A percentile compares a stretch with the other conserved stretches of the same genome.
Conservation (phyloP, 2,797 vertebrate genomes). For the Ficedula albicollis region DNA sequence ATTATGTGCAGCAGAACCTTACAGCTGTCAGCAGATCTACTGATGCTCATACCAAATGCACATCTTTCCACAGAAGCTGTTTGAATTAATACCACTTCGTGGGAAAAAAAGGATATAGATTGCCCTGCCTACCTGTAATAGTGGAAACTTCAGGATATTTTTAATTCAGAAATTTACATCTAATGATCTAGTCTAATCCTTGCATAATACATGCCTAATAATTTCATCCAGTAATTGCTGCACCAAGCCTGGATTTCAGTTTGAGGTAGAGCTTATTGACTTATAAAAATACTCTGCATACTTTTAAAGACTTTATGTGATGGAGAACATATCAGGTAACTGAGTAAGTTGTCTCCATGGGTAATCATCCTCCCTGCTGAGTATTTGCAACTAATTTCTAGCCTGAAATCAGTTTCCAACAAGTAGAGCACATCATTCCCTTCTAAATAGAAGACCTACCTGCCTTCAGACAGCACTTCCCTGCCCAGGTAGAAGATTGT, state of each 20-base stretch:
- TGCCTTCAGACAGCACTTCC: conserved; percentile 5
- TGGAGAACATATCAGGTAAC: conserved; percentile 23
- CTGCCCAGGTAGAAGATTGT: background rate
- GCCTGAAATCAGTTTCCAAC: conserved; percentile 37
- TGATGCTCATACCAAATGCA: background rate
- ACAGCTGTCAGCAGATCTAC: background rate
- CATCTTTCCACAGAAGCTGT: background rate
- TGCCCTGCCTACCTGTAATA: background rate
- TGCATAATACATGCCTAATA: background rate
- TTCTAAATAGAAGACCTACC: background rate
- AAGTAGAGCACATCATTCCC: conserved; percentile 28
- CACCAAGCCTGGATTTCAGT: background rate
- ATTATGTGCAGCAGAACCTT: background rate
- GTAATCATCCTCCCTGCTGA: conserved; percentile 22
- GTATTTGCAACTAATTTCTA: conserved; percentile 36
- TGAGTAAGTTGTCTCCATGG: background rate
- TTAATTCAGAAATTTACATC: conserved; percentile 9
- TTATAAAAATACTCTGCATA: conserved; percentile 52
- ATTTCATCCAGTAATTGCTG: conserved; percentile 18
- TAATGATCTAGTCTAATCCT: conserved; percentile 5
- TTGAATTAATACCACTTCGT: background rate
- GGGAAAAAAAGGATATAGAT: background rate
- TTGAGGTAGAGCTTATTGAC: conserved; percentile 57
- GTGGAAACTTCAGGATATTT: background rate
- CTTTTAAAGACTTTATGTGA: conserved; percentile 27